Conservation (phyloP, 2,888 invertebrate species). For the Cepaea hortensis region DNA sequence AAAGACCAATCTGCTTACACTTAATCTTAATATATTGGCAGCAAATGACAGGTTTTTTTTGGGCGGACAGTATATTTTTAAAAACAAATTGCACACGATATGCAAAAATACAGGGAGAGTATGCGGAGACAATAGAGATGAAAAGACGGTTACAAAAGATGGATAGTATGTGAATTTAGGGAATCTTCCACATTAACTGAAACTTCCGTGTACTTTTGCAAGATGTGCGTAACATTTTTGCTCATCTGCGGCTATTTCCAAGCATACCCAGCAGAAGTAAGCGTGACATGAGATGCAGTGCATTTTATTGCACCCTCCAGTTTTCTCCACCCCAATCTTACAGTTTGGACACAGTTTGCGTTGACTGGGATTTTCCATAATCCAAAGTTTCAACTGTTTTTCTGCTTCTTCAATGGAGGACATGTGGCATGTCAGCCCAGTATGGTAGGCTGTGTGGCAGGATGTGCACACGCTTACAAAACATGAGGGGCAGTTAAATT, state of each 20-base stretch:
- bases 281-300: slow-evolving; percentile 60
- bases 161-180: not conserved
- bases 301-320: slow-evolving; percentile 70
- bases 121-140: too few relatives aligned
- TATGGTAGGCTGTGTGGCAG: slow-evolving; percentile 65
- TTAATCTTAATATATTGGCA: too few relatives aligned
- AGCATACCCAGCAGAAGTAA: slow-evolving; percentile 71
- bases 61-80: too few relatives aligned
- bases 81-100: too few relatives aligned
- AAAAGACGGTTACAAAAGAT: not conserved
- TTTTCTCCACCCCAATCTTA: slow-evolving; percentile 63
- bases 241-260: slow-evolving; percentile 52
- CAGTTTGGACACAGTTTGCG: slow-evolving; percentile 68
- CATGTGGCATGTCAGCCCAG: slow-evolving; percentile 65
- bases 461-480: slow-evolving; percentile 59
- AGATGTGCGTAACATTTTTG: slow-evolving; percentile 65
- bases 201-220: slow-evolving; percentile 52
- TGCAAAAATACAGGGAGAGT: too few relatives aligned
- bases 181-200: slow-evolving; percentile 14
- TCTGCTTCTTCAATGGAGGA: slow-evolving; percentile 55
- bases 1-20: too few relatives aligned
- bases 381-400: slow-evolving; percentile 57
- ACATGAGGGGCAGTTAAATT: slow-evolving; percentile 62
- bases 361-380: slow-evolving; percentile 55
- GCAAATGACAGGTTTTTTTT: too few relatives aligned